phyloP scores from a whole-genome alignment of 2,888 invertebrate genomes.

The Nudaria mundana region DNA sequence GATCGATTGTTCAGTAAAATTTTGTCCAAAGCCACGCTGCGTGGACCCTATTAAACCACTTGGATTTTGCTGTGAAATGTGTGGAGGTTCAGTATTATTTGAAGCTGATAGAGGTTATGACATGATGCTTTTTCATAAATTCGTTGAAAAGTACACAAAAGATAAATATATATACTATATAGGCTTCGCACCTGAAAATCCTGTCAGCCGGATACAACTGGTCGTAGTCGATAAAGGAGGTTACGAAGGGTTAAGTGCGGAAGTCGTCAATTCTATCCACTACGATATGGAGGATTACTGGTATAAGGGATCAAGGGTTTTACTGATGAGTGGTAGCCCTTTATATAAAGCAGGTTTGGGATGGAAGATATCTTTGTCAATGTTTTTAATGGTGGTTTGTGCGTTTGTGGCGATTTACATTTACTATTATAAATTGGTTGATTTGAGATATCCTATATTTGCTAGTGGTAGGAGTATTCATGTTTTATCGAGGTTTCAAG shows the following conservation, averaged over 20 bases:
- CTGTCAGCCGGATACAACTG: conserved; percentile 48
- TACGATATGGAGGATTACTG: conserved; percentile 44
- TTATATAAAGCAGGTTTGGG: conserved; percentile 49
- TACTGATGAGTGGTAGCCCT: conserved; percentile 57
- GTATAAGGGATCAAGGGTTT: conserved; percentile 41
- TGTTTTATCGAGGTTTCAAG: conserved; percentile 54
- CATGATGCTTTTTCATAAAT: conserved; percentile 45
- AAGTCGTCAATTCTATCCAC: conserved; percentile 49
- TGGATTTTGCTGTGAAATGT: conserved; percentile 68
- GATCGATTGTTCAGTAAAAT: conserved; percentile 57
- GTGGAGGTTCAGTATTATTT: conserved; percentile 59
- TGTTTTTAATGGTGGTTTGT: conserved; percentile 56
- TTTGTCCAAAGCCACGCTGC: conserved; percentile 55
- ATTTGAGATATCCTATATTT: conserved; percentile 36
- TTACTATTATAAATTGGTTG: conserved; percentile 58
- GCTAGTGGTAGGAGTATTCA: conserved; percentile 30
- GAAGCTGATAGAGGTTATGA: conserved; percentile 52
- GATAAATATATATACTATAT: conserved; percentile 49
- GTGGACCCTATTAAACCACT: conserved; percentile 56
- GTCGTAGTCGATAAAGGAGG: conserved; percentile 60
- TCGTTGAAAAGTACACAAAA: conserved; percentile 46
- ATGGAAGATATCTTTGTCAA: conserved; percentile 55
- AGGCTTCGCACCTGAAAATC: conserved; percentile 39
- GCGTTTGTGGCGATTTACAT: conserved; percentile 51
- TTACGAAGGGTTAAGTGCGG: conserved; percentile 57